phyloP scores from a whole-genome alignment of 2,888 invertebrate genomes.

The Stenurella melanura region DNA sequence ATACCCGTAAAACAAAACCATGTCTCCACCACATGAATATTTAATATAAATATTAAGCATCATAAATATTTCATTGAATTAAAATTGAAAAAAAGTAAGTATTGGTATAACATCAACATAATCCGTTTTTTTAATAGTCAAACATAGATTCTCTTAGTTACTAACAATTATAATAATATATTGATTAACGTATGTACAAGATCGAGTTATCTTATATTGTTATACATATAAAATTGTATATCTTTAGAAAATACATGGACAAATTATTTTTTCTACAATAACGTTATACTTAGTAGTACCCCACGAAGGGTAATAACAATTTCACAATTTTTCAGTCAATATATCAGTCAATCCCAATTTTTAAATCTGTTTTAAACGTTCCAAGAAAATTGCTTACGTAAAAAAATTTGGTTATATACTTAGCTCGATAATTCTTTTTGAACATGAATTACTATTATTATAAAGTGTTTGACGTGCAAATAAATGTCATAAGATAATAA shows the following conservation, averaged over 20 bases:
- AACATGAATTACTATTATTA: too few relatives aligned
- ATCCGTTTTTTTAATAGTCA: not conserved
- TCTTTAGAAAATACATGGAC: not conserved
- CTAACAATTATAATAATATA: not conserved
- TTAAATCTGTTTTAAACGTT: not conserved
- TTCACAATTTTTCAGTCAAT: not conserved
- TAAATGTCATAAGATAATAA: too few relatives aligned
- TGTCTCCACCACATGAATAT: conserved; percentile 27
- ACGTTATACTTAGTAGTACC: not conserved
- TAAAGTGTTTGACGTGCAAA: too few relatives aligned
- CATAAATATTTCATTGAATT: not conserved
- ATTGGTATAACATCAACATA: not conserved
- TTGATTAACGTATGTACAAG: not conserved
- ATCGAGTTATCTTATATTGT: not conserved
- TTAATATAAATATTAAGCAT: not conserved
- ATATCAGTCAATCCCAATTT: not conserved
- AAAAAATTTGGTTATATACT: too few relatives aligned
- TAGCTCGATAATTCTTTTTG: too few relatives aligned
- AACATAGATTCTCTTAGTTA: not conserved
- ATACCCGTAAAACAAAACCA: conserved; percentile 46
- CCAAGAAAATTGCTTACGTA: too few relatives aligned
- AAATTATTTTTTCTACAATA: not conserved
- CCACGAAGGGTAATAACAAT: not conserved
- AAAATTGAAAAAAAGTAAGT: not conserved
- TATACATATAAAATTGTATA: not conserved